A percentile compares a stretch with the other conserved stretches of the same genome.
These are phyloP conservation scores for Microplitis manilae DNA, from an alignment of 2,888 invertebrate genomes.

Conservation along the genomic window DNA sequence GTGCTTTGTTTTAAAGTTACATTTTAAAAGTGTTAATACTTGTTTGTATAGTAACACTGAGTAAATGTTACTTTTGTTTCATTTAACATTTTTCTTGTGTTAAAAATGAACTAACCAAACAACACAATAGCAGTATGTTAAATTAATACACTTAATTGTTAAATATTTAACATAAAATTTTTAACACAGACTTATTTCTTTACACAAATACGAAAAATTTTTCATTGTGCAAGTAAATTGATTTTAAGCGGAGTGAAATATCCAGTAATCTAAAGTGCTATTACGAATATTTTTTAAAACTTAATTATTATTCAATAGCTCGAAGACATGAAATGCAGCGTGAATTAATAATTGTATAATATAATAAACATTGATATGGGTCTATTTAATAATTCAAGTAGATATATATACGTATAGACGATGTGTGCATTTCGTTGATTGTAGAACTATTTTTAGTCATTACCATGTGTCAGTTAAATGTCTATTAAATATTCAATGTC, in stretches of 20 bases:
- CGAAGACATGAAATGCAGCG: constrained; percentile 24
- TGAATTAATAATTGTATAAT: constrained; percentile 8
- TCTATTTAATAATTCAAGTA: constrained; percentile 42
- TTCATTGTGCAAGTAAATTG: not conserved
- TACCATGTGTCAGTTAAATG: constrained; percentile 41
- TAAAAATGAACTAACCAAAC: too few relatives aligned
- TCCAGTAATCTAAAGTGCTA: not conserved
- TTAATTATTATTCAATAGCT: not conserved
- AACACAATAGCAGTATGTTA: too few relatives aligned
- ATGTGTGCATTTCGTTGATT: constrained; percentile 45
- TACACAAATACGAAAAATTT: too few relatives aligned
- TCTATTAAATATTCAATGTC: constrained; percentile 50
- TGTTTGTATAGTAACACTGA: too few relatives aligned
- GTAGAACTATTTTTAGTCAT: constrained; percentile 52
- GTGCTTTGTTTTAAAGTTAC: too few relatives aligned
- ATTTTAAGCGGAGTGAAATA: not conserved
- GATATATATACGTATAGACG: constrained; percentile 23
- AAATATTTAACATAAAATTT: too few relatives aligned
- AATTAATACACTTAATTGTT: too few relatives aligned
- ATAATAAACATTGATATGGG: not conserved
- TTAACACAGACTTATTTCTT: too few relatives aligned
- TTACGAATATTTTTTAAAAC: not conserved
- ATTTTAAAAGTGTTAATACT: too few relatives aligned
- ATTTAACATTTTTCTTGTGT: too few relatives aligned
- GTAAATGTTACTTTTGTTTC: too few relatives aligned